phyloP scores from a whole-genome alignment of 2,888 invertebrate genomes.

The Eubasilissa splendida region DNA sequence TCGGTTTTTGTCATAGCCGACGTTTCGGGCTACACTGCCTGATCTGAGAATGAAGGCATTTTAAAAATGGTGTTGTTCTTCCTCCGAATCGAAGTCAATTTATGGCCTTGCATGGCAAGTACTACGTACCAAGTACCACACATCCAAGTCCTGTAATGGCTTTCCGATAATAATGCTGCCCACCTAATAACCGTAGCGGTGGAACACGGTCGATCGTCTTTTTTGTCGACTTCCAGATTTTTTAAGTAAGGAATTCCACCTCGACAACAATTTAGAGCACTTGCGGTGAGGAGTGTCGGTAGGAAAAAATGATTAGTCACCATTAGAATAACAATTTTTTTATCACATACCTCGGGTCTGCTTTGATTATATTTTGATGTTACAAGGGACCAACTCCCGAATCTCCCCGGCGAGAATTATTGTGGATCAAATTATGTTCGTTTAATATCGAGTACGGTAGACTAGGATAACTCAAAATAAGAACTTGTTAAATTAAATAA shows the following conservation, averaged over 20 bases:
- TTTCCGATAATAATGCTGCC: constrained; percentile 36
- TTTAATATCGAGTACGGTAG: too few relatives aligned
- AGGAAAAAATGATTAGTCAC: constrained; percentile 28
- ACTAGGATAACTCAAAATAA: too few relatives aligned
- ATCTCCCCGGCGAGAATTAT: too few relatives aligned
- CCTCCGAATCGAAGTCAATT: constrained; percentile 16
- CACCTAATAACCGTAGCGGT: constrained; percentile 24
- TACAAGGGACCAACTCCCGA: not conserved
- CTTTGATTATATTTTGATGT: not conserved
- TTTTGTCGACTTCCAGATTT: constrained; percentile 9
- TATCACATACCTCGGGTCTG: not conserved
- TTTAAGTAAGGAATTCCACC: constrained; percentile 35
- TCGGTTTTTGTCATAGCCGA: too few relatives aligned
- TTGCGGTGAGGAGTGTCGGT: constrained; percentile 31
- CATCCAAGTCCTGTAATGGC: constrained; percentile 41
- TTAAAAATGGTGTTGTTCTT: not conserved
- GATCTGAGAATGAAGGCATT: not conserved
- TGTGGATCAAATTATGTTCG: too few relatives aligned
- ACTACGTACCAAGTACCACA: constrained; percentile 12
- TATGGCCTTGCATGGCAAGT: not conserved
- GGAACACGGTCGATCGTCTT: constrained; percentile 6
- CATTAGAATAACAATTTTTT: constrained; percentile 25
- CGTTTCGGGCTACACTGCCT: not conserved
- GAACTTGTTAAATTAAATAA: too few relatives aligned
- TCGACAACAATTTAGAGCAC: constrained; percentile 43